phyloP scores from a whole-genome alignment of 1,140 invertebrate species.

The Penaeus chinensis region DNA sequence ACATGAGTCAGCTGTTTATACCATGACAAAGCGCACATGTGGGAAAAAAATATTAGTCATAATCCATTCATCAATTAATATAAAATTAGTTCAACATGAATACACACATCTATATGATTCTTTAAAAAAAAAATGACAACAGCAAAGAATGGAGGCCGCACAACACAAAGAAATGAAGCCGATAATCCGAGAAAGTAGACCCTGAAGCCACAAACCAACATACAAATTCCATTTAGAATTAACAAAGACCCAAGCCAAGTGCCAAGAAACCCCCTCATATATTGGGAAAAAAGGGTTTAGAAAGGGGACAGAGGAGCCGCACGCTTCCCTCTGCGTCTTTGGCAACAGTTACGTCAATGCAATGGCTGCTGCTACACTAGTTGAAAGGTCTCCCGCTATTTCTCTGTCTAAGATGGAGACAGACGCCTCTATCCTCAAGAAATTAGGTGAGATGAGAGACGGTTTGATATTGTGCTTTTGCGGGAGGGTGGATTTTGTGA shows the following conservation, averaged over 20 bases:
- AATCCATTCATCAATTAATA: no score
- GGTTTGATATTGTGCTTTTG: conserved; percentile 67
- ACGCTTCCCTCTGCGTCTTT: conserved; percentile 30
- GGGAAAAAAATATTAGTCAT: background rate
- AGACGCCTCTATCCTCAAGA: conserved; percentile 77
- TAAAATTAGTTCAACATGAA: no score
- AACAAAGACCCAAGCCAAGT: no score
- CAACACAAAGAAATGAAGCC: no score
- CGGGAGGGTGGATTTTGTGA: background rate
- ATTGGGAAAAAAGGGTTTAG: no score
- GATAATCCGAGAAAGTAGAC: no score
- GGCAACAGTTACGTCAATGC: conserved; percentile 42
- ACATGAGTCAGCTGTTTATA: background rate
- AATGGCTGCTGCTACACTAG: conserved; percentile 89
- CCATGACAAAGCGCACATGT: conserved; percentile 14
- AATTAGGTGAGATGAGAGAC: conserved; percentile 79
- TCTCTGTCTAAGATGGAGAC: conserved; percentile 77
- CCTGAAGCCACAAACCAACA: no score
- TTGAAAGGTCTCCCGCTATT: conserved; percentile 81
- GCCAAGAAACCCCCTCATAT: no score
- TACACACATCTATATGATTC: no score
- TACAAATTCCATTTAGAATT: no score
- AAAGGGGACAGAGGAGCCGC: background rate
- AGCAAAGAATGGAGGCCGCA: no score
- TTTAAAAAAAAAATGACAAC: no score